Percentiles rank a stretch among this genome's conserved stretches.
These are phyloP conservation scores for Rafetus swinhoei DNA, from an alignment of 2,113 vertebrate genomes.

Conservation along the genomic window DNA sequence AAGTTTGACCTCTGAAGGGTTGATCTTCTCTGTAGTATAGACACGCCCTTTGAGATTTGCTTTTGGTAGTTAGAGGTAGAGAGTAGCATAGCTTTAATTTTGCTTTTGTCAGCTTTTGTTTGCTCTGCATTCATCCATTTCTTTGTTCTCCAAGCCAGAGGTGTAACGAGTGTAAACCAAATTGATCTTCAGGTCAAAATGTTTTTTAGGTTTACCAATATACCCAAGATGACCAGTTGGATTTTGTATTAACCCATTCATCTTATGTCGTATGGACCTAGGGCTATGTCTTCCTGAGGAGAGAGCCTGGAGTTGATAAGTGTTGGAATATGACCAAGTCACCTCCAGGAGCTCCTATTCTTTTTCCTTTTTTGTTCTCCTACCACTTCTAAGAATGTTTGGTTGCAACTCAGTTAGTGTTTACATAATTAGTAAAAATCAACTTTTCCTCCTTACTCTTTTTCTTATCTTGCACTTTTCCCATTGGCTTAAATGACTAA, in stretches of 20 bases:
- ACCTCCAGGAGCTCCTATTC: background rate
- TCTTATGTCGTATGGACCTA: background rate
- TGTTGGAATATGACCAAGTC: accelerated
- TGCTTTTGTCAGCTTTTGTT: background rate
- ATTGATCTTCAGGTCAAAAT: background rate
- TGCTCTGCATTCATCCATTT: background rate
- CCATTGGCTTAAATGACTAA: background rate
- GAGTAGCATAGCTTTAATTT: background rate
- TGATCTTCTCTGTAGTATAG: too few species aligned
- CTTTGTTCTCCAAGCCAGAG: slow-evolving; percentile 18
- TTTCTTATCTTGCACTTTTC: background rate
- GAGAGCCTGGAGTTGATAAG: slow-evolving; percentile 7
- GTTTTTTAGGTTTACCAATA: background rate
- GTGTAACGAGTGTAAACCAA: background rate
- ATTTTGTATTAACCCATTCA: background rate
- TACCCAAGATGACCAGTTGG: background rate
- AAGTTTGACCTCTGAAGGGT: too few species aligned
- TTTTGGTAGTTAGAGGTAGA: background rate
- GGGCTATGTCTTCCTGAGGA: background rate
- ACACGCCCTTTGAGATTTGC: background rate
- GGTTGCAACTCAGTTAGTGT: background rate
- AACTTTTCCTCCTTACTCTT: background rate
- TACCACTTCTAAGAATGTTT: background rate
- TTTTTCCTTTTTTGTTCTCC: background rate
- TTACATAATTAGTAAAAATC: background rate